These are phyloP conservation scores for Thera britannica DNA, from an alignment of 2,888 invertebrate species.

Conservation along the genomic window DNA sequence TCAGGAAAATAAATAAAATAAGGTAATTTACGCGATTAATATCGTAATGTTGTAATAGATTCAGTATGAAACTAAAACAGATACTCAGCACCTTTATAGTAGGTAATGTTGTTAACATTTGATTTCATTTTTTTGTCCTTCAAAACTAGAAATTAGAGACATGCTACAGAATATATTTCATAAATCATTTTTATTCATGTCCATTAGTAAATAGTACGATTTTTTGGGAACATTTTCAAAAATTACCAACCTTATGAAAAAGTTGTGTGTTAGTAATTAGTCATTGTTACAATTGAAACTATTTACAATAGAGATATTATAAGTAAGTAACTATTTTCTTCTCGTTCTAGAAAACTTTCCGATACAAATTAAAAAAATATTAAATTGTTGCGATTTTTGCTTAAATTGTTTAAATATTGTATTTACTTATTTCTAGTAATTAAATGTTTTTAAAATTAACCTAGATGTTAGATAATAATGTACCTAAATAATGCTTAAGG, in stretches of 20 bases:
- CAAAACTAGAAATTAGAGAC: slow-evolving; percentile 2
- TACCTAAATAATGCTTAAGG: neutral
- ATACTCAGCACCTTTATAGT: too few relatives aligned
- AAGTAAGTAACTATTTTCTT: slow-evolving; percentile 1
- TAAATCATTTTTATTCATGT: slow-evolving; percentile 28
- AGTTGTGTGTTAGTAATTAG: slow-evolving; percentile 31
- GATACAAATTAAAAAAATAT: neutral
- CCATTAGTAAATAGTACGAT: slow-evolving; percentile 27
- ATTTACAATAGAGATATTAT: slow-evolving; percentile 25
- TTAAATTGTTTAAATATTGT: neutral
- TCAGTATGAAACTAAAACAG: neutral
- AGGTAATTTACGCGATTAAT: too few relatives aligned
- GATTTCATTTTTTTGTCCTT: neutral
- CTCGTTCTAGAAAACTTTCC: slow-evolving; percentile 5
- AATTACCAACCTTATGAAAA: slow-evolving; percentile 32
- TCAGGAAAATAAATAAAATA: too few relatives aligned
- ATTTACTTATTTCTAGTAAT: neutral
- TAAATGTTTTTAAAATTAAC: neutral
- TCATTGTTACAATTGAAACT: slow-evolving; percentile 21
- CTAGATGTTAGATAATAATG: neutral
- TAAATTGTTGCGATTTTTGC: neutral
- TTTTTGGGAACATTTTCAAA: slow-evolving; percentile 30
- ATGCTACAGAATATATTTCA: slow-evolving; percentile 14
- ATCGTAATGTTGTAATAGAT: too few relatives aligned
- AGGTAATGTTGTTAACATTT: neutral